Evolutionary conservation across 2,888 invertebrate species (phyloP).

Genomic region (Steinernema carpocapsae): DNA sequence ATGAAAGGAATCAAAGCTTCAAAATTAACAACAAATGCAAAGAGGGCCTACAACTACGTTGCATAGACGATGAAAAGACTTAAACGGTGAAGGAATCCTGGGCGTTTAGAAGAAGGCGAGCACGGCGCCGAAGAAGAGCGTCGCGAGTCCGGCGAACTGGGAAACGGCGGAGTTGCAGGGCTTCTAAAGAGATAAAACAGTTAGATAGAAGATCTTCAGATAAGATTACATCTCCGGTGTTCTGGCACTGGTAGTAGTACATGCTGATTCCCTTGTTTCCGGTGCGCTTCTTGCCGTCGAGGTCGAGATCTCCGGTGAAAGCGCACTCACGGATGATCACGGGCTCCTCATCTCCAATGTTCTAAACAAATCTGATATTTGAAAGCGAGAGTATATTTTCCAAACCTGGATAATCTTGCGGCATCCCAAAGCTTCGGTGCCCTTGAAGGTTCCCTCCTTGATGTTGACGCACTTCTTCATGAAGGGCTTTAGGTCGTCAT

Average conservation of each 20-base stretch:
- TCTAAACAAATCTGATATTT: constrained; percentile 39
- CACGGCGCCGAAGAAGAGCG: neutral
- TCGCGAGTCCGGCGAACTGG: constrained; percentile 10
- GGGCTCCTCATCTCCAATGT: constrained; percentile 51
- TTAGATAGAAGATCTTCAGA: neutral
- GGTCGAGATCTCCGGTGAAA: constrained; percentile 59
- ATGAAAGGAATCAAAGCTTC: too few relatives aligned
- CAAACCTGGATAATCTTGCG: constrained; percentile 62
- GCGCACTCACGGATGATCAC: constrained; percentile 62
- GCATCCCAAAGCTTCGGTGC: constrained; percentile 57
- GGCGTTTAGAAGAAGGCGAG: constrained; percentile 28
- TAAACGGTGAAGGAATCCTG: neutral
- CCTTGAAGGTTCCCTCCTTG: constrained; percentile 51
- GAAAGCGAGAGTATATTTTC: too few relatives aligned
- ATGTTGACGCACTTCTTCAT: constrained; percentile 55
- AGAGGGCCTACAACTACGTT: neutral
- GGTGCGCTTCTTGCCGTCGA: constrained; percentile 56
- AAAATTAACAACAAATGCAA: neutral
- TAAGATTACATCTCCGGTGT: constrained; percentile 70
- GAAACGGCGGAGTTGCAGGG: constrained; percentile 36
- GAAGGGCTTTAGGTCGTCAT: constrained; percentile 44
- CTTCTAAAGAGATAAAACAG: neutral
- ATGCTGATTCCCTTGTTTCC: constrained; percentile 64
- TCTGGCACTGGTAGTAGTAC: constrained; percentile 70
- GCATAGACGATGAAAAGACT: neutral